phyloP scores from a whole-genome alignment of 1,140 invertebrate species.

The Mya arenaria region DNA sequence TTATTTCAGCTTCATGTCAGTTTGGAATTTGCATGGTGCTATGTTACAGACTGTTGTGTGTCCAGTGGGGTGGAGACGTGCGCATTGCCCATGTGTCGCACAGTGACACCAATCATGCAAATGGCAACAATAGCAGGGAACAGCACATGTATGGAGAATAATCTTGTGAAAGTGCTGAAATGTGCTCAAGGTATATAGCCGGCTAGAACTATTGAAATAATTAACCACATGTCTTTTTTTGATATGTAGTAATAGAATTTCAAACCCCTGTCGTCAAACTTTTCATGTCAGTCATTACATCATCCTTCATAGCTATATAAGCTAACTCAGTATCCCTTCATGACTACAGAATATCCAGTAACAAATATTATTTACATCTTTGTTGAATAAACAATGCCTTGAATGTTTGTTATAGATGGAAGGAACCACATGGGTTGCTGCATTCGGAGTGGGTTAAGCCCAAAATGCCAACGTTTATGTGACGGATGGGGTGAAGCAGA shows the following conservation, averaged over 20 bases:
- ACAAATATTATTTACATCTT: too few species aligned
- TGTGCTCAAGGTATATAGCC: conserved; percentile 43
- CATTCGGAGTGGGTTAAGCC: neutral
- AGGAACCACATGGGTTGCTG: conserved; percentile 19
- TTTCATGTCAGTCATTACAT: too few species aligned
- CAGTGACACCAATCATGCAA: neutral
- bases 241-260: too few species aligned
- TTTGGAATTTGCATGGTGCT: neutral
- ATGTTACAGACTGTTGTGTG: conserved; percentile 30
- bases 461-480: neutral
- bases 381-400: too few species aligned
- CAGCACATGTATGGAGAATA: conserved; percentile 21
- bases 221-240: too few species aligned
- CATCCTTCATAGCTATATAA: too few species aligned
- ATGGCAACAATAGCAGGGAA: neutral
- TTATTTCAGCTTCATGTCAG: too few species aligned
- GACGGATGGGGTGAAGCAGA: conserved; percentile 4
- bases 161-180: conserved; percentile 18
- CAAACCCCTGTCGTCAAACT: too few species aligned
- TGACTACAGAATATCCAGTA: too few species aligned
- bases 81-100: conserved; percentile 37
- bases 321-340: too few species aligned
- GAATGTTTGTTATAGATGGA: too few species aligned
- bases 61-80: conserved; percentile 6
- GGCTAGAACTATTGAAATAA: neutral